Percentiles rank a stretch among this genome's conserved stretches.
These are phyloP conservation scores for Ophion slaviceki DNA, from an alignment of 2,888 invertebrate genomes.

Conservation along the genomic window DNA sequence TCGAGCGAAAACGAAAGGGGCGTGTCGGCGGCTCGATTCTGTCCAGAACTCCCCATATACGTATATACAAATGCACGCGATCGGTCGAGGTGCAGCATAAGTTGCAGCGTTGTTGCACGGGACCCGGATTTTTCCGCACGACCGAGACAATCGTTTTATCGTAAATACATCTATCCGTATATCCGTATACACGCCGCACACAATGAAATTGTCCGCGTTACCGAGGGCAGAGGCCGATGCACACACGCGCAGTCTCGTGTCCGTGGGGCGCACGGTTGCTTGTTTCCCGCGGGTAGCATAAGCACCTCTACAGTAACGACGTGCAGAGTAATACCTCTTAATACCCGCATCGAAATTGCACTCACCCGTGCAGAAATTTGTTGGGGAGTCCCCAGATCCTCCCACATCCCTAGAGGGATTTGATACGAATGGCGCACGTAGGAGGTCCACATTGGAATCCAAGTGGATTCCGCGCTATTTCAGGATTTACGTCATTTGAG, in stretches of 20 bases:
- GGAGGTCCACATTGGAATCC: no score
- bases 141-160: conserved; percentile 46
- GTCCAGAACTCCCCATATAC: neutral
- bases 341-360: conserved; percentile 25
- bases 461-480: no score
- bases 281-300: conserved; percentile 19
- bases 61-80: neutral
- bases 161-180: neutral
- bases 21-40: neutral
- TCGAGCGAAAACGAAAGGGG: neutral
- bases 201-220: neutral
- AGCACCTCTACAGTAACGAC: conserved; percentile 15
- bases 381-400: no score
- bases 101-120: conserved; percentile 13
- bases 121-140: conserved; percentile 39
- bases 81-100: conserved; percentile 22
- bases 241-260: no score
- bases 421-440: no score
- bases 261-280: neutral
- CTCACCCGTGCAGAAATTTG: neutral
- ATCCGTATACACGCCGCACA: neutral
- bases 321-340: conserved; percentile 21
- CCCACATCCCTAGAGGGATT: no score
- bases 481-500: no score
- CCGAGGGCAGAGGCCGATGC: neutral